Conservation (phyloP, 2,113 vertebrate genomes). For the Ailurus styani region DNA sequence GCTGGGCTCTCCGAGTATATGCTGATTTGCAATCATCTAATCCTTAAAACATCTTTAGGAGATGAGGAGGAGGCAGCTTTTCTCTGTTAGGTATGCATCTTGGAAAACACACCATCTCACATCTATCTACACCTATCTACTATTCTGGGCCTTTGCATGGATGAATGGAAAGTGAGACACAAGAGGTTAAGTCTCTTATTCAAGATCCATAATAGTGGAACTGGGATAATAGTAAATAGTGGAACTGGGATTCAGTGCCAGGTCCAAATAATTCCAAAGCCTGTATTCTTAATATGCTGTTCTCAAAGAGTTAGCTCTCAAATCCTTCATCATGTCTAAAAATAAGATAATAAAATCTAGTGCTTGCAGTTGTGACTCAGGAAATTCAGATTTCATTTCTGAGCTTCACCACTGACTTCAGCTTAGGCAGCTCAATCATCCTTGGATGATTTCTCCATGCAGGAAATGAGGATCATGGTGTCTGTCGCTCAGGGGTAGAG, state of each 20-base stretch:
- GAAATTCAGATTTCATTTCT: constrained; percentile 21
- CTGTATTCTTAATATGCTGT: background rate
- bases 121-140: background rate
- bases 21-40: background rate
- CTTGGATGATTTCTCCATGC: background rate
- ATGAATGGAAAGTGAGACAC: background rate
- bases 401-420: background rate
- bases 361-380: background rate
- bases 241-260: background rate
- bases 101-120: background rate
- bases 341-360: background rate
- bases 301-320: constrained; percentile 26
- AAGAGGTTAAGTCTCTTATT: background rate
- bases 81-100: background rate
- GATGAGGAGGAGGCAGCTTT: background rate
- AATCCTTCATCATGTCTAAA: constrained; percentile 19
- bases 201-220: background rate
- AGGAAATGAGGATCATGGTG: background rate
- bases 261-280: background rate
- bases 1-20: background rate
- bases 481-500: background rate
- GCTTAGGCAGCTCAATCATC: background rate
- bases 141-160: background rate
- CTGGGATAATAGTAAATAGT: background rate
- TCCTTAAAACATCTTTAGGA: background rate